Base-by-base conservation (phyloP, 2,797 vertebrate genomes). In the Synaphobranchus kaupii region DNA sequence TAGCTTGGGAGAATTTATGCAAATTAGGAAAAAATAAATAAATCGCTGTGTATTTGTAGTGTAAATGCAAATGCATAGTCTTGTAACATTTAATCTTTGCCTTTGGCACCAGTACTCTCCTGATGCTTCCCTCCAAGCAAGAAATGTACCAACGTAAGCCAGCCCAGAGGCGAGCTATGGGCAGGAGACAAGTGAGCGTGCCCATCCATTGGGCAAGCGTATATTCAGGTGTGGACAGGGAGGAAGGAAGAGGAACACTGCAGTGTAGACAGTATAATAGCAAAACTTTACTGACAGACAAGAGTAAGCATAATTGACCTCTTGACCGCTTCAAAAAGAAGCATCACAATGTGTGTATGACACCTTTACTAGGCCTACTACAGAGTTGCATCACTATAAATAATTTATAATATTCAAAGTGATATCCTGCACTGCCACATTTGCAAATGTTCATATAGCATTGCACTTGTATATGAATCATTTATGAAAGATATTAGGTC, bases 51-150 rank as follows among this genome's bases (percentile, higher is more conserved):
- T n/a, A 48, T 81, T 81, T 48, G 47, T 81, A 50, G 25, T 81
- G 44, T 48, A 48, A 48, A 25, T 81, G 47, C 44, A 81, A 48
- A 50, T 81, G 47, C 44, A 25, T 80, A 47, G 34, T 80, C 76
- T 47, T 44, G 17, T 80, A 80, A 80, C 76, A 80, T 80, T 80
- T 80, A 80, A 39, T 80, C 76, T 44, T 80, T 25, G 76, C 76
- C 39, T 44, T 80, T 80, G 44, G 76, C 34, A 39, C 34, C 76
- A 47, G 6, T 47, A 9, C 31, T 8, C 39, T 9, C 34, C 34
- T 13, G 73, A 44, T 47, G 17, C 44, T 15, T 47, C 17, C 39
- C 76, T 39, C 31, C 28, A 73, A 73, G 34, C 28, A 73, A 73
- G 31, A 73, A 39, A 73, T 12, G 71, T 12, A 47, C 39, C 44